Evolutionary conservation across 2,797 vertebrate genomes (phyloP), one percentile per base, ranked within the genome.

Genomic region (Poeciliopsis turneri): DNA sequence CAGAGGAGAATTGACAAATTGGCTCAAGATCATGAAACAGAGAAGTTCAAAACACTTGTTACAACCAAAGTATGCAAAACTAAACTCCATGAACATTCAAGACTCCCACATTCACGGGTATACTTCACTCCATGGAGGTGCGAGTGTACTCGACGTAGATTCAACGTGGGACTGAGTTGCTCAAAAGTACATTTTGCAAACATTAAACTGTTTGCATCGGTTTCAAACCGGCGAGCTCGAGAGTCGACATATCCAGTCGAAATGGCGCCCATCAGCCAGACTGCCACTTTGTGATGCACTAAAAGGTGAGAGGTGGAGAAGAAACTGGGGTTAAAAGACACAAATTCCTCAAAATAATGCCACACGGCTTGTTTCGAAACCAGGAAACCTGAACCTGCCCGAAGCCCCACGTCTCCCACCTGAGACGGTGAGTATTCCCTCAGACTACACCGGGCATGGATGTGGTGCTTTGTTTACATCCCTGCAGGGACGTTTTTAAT

Each of bases 391-490:
- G 46, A 79, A 74, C 72, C 82, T 78, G 0, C 28, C 57, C 3
- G 5, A 59, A 30, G 57, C 28, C 57, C 57, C 57, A 25, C 6
- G 20, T 55, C 75, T 81, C 76, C 75, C 59, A 76, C 47, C 49
- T 76, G 36, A 82, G 82, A 86, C 69, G 81, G 43, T 18, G 36
- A 82, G 75, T 79, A 82, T 55, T 75, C 80, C 47, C 76, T 53
- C 8, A 61, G 85, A 84, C 76, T 76, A 66, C 39, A 28, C 72
- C 55, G 47, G 80, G 41, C 72, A 74, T 39, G 59, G 66, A 84
- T 84, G 73, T 81, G 82, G 39, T 73, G 81, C 84, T 83, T 80
- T 88, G 75, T 87, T 88, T 90, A 80, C 76, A 86, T 47, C 61
- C 72, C 72, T 71, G 79, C 84, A 82, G 82, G 69, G 49, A 73